A percentile compares a stretch with the other conserved stretches of the same genome.
phyloP scores from a whole-genome alignment of 2,797 vertebrate genomes.

The Enteromius treurensis region DNA sequence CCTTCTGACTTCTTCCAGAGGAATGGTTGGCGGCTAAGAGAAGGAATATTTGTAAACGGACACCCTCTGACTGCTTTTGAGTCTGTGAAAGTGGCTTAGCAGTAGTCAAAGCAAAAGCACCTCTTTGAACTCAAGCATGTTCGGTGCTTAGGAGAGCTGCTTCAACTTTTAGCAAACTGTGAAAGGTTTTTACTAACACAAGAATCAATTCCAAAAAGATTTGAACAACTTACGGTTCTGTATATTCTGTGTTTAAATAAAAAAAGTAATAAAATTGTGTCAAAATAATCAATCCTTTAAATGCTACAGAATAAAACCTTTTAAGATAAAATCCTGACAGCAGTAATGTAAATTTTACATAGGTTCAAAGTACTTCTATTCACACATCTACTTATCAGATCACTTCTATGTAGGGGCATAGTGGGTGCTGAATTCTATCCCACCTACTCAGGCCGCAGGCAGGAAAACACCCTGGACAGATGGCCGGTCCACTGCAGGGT shows the following conservation, averaged over 20 bases:
- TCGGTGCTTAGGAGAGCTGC: constrained; percentile 42
- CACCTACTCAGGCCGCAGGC: background rate
- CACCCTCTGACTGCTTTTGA: constrained; percentile 52
- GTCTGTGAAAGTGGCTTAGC: constrained; percentile 62
- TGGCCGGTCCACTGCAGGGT: background rate
- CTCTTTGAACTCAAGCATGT: constrained; percentile 60
- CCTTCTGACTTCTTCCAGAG: constrained; percentile 43
- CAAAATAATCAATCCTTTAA: background rate
- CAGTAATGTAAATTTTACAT: background rate
- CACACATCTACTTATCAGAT: background rate
- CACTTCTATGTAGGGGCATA: background rate
- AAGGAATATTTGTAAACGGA: constrained; percentile 50
- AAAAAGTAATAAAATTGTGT: background rate
- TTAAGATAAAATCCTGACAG: background rate
- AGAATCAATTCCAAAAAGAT: constrained; percentile 9
- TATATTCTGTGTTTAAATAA: background rate
- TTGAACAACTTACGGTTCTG: background rate
- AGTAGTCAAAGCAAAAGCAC: constrained; percentile 55
- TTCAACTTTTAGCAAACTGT: constrained; percentile 39
- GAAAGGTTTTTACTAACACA: constrained; percentile 28
- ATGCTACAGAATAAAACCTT: background rate
- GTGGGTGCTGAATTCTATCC: background rate
- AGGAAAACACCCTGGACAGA: background rate
- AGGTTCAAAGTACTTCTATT: background rate
- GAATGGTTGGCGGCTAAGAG: constrained; percentile 45